A percentile compares a stretch with the other conserved stretches of the same genome.
These are phyloP conservation scores for Disparrhopalites patrizii DNA, from an alignment of 2,888 invertebrate genomes.

Conservation along the genomic window DNA sequence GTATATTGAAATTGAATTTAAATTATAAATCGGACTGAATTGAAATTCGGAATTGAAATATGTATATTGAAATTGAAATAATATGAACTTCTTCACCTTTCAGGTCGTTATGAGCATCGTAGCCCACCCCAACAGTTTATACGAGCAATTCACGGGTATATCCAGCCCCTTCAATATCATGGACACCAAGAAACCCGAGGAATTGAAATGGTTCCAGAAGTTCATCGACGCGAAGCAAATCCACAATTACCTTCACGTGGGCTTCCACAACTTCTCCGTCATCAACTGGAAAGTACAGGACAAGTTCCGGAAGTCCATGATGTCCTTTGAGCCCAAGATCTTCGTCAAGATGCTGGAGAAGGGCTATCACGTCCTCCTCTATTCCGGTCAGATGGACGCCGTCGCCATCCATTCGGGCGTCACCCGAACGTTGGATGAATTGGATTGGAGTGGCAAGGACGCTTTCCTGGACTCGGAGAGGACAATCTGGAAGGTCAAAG, in stretches of 20 bases:
- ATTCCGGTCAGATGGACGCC: slow-evolving; percentile 86
- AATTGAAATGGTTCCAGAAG: neutral
- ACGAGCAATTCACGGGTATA: neutral
- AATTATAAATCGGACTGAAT: no score
- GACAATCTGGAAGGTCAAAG: slow-evolving; percentile 63
- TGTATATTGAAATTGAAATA: no score
- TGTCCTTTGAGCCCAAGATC: neutral
- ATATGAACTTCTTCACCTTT: no score
- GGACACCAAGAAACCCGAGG: neutral
- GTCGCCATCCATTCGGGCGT: slow-evolving; percentile 85
- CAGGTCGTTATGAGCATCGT: neutral
- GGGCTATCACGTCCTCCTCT: slow-evolving; percentile 67
- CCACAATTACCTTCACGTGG: neutral
- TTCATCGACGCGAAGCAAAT: neutral
- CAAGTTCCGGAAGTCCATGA: neutral
- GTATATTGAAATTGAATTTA: no score
- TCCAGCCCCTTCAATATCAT: neutral
- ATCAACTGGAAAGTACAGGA: neutral
- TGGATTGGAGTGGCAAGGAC: slow-evolving; percentile 64
- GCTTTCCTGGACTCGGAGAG: slow-evolving; percentile 65
- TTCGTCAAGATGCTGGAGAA: slow-evolving; percentile 64
- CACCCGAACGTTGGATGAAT: slow-evolving; percentile 66
- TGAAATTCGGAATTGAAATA: no score
- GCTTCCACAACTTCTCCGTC: neutral
- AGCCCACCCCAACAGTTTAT: neutral